Conservation (phyloP, 2,113 vertebrate genomes). For the Aviceda subcristata region DNA sequence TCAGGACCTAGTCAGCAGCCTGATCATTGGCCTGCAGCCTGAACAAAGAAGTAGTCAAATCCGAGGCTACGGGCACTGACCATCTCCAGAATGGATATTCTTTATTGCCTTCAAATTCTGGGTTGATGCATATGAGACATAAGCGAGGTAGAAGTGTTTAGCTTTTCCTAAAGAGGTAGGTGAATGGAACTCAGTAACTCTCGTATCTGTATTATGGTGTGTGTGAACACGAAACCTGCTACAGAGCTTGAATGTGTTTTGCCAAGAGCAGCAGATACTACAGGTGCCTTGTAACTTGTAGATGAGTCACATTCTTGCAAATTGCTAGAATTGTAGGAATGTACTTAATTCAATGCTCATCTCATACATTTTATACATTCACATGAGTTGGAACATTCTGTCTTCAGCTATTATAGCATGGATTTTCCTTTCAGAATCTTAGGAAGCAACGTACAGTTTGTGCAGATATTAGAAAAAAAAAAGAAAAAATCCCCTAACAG, state of each 20-base stretch:
- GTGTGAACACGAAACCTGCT: background rate
- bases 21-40: background rate
- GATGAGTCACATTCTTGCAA: conserved; percentile 13
- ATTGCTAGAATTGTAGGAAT: background rate
- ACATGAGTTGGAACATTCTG: background rate
- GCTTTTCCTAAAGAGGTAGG: background rate
- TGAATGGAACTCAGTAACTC: background rate
- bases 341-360: background rate
- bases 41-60: background rate
- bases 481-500: background rate
- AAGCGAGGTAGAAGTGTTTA: background rate
- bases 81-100: background rate
- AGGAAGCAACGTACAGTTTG: background rate
- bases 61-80: background rate
- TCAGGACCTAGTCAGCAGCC: background rate
- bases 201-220: background rate
- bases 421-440: background rate
- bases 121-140: background rate
- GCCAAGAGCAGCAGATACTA: conserved; percentile 24
- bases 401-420: background rate
- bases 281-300: conserved; percentile 29
- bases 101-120: background rate
- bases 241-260: background rate
- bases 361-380: background rate
- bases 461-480: background rate